phyloP scores from a whole-genome alignment of 2,797 vertebrate species.

The Acipenser transmontanus region DNA sequence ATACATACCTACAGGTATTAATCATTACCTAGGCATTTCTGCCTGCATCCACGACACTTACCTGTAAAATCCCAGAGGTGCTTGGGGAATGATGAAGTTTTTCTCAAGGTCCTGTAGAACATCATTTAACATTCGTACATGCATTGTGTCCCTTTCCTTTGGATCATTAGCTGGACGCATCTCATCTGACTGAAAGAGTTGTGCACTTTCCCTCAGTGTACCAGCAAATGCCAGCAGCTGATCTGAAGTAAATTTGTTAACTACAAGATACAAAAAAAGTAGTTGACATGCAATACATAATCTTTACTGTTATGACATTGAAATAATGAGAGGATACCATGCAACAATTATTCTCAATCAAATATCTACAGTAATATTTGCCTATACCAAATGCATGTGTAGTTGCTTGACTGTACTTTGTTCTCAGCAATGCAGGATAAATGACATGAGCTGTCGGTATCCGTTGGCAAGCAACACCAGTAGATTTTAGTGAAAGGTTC shows the following conservation, averaged over 20 bases:
- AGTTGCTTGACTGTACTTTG: too few species aligned
- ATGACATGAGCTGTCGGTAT: too few species aligned
- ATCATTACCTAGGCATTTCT: too few species aligned
- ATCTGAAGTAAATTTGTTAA: slow-evolving; percentile 36
- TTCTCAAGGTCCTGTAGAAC: slow-evolving; percentile 82
- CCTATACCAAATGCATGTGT: too few species aligned
- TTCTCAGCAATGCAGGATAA: too few species aligned
- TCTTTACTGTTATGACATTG: too few species aligned
- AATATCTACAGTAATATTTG: too few species aligned
- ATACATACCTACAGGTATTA: too few species aligned
- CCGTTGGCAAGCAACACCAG: too few species aligned
- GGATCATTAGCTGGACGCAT: slow-evolving; percentile 94
- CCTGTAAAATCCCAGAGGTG: slow-evolving; percentile 81
- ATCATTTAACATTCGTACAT: slow-evolving; percentile 89
- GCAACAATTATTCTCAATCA: too few species aligned
- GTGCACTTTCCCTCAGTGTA: slow-evolving; percentile 66
- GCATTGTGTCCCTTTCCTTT: slow-evolving; percentile 69
- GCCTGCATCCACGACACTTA: slow-evolving; percentile 33
- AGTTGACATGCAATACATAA: background rate
- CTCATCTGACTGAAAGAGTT: slow-evolving; percentile 84
- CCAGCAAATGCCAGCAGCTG: slow-evolving; percentile 59
- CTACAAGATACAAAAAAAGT: slow-evolving; percentile 41
- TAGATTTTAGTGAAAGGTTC: too few species aligned
- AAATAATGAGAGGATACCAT: too few species aligned
- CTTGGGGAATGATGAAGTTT: slow-evolving; percentile 66